A percentile compares a stretch with the other conserved stretches of the same genome.
Evolutionary conservation across 2,113 vertebrate species (phyloP).

Genomic region (Bubalus kerabau): DNA sequence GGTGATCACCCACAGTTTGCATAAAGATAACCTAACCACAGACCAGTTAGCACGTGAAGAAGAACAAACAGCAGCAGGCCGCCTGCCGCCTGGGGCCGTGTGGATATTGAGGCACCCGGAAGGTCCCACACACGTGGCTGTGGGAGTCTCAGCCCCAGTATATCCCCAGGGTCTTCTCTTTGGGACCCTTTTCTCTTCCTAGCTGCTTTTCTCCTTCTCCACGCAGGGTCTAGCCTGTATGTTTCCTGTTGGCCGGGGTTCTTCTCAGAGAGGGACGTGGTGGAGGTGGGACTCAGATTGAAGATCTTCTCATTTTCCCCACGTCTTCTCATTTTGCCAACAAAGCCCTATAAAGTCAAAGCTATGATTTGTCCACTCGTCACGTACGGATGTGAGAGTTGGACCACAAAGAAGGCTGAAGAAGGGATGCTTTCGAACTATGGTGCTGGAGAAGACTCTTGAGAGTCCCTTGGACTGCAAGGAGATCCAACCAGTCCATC

Average conservation of each 20-base stretch:
- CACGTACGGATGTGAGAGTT: neutral
- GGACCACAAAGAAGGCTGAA: neutral
- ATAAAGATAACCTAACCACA: neutral
- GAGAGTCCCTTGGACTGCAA: neutral
- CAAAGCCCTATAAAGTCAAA: neutral
- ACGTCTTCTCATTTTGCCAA: neutral
- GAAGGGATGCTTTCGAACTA: neutral
- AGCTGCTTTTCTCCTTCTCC: neutral
- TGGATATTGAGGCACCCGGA: neutral
- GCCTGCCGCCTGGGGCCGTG: fast-evolving
- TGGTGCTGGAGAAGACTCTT: neutral
- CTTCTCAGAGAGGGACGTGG: neutral
- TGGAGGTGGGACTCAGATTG: neutral
- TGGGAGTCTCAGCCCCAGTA: neutral
- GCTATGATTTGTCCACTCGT: neutral
- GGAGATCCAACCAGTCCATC: neutral
- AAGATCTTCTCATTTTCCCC: neutral
- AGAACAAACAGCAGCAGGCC: neutral
- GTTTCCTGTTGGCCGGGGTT: neutral
- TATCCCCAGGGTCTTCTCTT: too few relatives aligned
- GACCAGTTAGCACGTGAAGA: neutral
- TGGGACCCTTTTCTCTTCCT: neutral
- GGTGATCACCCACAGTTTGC: neutral
- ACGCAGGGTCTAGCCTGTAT: neutral
- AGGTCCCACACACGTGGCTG: neutral